phyloP scores from a whole-genome alignment of 2,113 vertebrate species.

The Mesoclemmys tuberculata region DNA sequence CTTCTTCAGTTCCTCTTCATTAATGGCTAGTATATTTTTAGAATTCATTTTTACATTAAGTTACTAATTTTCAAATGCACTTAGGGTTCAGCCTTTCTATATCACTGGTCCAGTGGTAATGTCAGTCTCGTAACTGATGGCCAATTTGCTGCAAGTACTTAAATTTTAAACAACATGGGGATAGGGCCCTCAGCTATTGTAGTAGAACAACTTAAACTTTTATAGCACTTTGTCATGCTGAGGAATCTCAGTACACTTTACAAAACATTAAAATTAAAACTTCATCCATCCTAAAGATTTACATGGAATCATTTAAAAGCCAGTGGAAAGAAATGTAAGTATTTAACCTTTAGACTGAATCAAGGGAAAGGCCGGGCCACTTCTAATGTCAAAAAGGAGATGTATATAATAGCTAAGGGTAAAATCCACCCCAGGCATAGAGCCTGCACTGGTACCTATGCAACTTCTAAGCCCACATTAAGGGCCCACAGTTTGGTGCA shows the following conservation, averaged over 20 bases:
- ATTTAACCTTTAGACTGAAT: not conserved
- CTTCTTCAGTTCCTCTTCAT: not conserved
- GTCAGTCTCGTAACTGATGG: not conserved
- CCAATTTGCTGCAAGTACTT: not conserved
- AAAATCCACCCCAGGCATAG: not conserved
- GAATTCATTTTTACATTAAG: not conserved
- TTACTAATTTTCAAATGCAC: not conserved
- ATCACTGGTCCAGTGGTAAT: not conserved
- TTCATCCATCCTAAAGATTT: constrained; percentile 1
- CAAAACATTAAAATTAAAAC: constrained; percentile 43
- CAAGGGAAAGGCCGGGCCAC: not conserved
- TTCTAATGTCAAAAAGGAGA: not conserved
- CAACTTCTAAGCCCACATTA: not conserved
- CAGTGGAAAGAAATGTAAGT: not conserved
- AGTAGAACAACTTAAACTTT: constrained; percentile 22
- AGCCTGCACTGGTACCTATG: not conserved
- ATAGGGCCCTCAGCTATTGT: constrained; percentile 1
- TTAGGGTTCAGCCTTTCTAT: not conserved
- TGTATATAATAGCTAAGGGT: not conserved
- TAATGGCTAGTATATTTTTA: not conserved
- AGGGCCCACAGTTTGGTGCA: not conserved
- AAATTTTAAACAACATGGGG: not conserved
- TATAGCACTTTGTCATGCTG: not conserved
- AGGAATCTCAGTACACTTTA: constrained; percentile 44
- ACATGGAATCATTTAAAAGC: constrained; percentile 13